Conservation (phyloP, 2,888 invertebrate genomes). For the Nephrocerus scutellatus region DNA sequence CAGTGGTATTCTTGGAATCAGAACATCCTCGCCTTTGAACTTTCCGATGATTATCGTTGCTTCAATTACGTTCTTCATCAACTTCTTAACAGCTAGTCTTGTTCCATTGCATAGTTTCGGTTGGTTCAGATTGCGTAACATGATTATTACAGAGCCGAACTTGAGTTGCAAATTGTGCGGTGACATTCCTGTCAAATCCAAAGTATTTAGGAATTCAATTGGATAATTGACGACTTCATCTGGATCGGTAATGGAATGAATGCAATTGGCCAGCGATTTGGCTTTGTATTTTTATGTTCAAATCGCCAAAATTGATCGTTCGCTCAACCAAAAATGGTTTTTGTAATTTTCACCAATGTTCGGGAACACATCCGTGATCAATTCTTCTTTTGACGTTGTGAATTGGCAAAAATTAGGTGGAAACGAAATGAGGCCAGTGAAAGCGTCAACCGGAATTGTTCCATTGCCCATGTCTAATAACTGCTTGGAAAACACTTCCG, state of each 20-base stretch:
- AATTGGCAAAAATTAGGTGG: no score
- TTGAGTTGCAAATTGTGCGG: constrained; percentile 23
- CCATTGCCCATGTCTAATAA: no score
- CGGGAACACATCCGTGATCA: no score
- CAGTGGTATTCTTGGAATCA: constrained; percentile 27
- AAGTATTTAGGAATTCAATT: constrained; percentile 2
- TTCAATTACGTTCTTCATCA: constrained; percentile 28
- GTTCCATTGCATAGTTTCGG: constrained; percentile 29
- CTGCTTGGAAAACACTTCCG: no score
- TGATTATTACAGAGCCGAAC: constrained; percentile 28
- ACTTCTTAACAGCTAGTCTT: constrained; percentile 23
- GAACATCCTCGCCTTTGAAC: constrained; percentile 22
- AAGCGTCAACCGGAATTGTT: no score
- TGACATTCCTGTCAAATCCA: constrained; percentile 16
- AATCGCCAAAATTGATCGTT: no score
- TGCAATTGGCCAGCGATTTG: background rate
- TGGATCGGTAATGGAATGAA: no score
- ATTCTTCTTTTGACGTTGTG: no score
- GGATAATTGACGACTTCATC: constrained; percentile 2
- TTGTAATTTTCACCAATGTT: no score
- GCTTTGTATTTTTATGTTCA: no score
- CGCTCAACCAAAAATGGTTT: no score
- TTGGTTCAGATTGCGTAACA: constrained; percentile 29
- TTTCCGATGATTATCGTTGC: constrained; percentile 22
- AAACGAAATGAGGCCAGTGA: no score